Base-by-base conservation (phyloP, 1,140 invertebrate genomes). In the Drosophila pectinifera region DNA sequence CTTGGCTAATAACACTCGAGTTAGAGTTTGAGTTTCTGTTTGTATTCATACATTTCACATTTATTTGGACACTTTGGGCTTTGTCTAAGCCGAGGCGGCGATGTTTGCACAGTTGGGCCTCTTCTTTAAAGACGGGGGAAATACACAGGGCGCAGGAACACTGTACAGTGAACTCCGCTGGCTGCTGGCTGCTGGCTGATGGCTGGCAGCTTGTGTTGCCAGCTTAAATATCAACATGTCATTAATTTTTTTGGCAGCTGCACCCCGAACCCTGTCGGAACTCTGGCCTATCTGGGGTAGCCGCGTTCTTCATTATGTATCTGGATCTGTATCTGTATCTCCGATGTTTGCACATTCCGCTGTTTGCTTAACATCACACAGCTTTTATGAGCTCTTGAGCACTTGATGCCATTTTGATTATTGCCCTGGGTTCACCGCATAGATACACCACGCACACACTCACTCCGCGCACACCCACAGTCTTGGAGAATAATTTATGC, bases 61-160 rank as follows among this genome's bases (percentile, higher is more conserved):
- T 64, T 74, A 54, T 74, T 70, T 80, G 41, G 46, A 65, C 54
- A 41, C 46, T 64, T 56, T 54, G 24, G 51, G 72, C 67, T 80
- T 80, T 78, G 75, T 86, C 83, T 88, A 57, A 72, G 79, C 56
- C 55, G 51, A 68, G 59, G 62, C 53, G 61, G 55, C 43, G 64
- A 54, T 89, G 38, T 89, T 90, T 84, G 57, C 73, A 84, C 84
- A 88, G 84, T 84, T 88, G 84, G 75, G 31, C 51, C 45, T 76
- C 65, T 42, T 72, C 54, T 62, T 34, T 24, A 55, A 69, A 65
- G 34, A 57, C 53, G 14, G 43, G 36, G 34, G 28, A 48, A 62
- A 36, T 53, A 38, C 13, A 69, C 51, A n/a, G 49, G 49, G 49
- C 28, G 4, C 49, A 51, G 49, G 49, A 51, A 26, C 13, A 36